A percentile compares a stretch with the other conserved stretches of the same genome.
These are phyloP conservation scores for Aphidius ervi DNA, from an alignment of 1,140 invertebrate species.

Conservation along the genomic window DNA sequence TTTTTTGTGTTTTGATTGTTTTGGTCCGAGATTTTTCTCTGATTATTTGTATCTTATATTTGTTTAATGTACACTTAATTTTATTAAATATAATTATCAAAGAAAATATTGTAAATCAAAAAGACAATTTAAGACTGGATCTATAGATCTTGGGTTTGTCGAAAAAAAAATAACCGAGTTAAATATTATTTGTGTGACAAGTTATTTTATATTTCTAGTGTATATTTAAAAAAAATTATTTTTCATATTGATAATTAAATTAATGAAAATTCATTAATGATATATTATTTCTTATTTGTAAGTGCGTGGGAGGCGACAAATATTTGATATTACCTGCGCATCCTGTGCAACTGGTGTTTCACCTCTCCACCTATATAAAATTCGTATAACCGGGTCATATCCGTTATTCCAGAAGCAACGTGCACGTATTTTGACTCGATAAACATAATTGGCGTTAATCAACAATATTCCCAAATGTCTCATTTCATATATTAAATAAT, in stretches of 20 bases:
- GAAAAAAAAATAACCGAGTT: too few species aligned
- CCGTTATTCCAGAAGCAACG: conserved; percentile 21
- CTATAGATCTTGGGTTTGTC: too few species aligned
- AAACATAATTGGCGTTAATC: conserved; percentile 23
- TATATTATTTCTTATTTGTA: conserved; percentile 8
- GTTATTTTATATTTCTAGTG: too few species aligned
- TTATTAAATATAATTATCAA: too few species aligned
- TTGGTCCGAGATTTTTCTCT: too few species aligned
- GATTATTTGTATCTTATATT: too few species aligned
- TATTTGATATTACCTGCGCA: conserved; percentile 21
- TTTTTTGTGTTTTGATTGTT: too few species aligned
- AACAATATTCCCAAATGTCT: not conserved
- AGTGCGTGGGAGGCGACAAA: conserved; percentile 18
- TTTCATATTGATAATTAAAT: not conserved
- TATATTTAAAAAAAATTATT: too few species aligned
- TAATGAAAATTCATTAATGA: not conserved
- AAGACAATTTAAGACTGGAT: too few species aligned
- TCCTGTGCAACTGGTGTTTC: conserved; percentile 33
- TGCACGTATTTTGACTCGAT: conserved; percentile 18
- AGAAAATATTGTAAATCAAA: too few species aligned
- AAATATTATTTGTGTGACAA: too few species aligned
- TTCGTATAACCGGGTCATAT: conserved; percentile 16
- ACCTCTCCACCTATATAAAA: not conserved
- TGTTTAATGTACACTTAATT: too few species aligned
- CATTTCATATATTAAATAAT: not conserved